phyloP scores from a whole-genome alignment of 2,113 vertebrate genomes.

The Malurus elegans region DNA sequence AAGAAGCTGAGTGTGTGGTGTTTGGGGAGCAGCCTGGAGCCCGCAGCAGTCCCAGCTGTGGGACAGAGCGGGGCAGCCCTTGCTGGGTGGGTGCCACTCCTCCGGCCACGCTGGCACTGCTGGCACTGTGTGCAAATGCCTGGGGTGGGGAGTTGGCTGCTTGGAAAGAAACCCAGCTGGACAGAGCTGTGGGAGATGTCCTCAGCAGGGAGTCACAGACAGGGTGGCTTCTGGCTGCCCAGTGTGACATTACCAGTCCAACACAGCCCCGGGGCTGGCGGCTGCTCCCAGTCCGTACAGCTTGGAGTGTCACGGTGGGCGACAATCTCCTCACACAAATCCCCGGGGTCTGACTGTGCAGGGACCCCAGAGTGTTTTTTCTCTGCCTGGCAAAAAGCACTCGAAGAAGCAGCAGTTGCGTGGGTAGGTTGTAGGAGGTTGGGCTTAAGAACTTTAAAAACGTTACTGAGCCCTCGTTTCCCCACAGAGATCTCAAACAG shows the following conservation, averaged over 20 bases:
- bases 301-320: neutral
- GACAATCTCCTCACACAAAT: neutral
- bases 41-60: neutral
- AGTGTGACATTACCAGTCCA: rapidly evolving
- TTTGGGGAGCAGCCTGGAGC: neutral
- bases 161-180: neutral
- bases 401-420: neutral
- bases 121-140: neutral
- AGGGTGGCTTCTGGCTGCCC: neutral
- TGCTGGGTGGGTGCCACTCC: neutral
- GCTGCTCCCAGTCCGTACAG: neutral
- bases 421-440: neutral
- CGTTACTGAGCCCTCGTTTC: neutral
- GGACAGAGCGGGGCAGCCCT: neutral
- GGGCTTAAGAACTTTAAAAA: neutral
- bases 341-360: neutral
- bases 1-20: neutral
- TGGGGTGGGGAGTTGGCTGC: neutral
- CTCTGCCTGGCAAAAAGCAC: neutral
- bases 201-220: neutral
- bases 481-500: neutral
- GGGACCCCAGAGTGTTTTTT: neutral
- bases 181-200: neutral
- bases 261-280: neutral
- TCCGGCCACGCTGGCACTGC: rapidly evolving